phyloP scores from a whole-genome alignment of 2,797 vertebrate genomes.

The Enteromius trimaculatus region DNA sequence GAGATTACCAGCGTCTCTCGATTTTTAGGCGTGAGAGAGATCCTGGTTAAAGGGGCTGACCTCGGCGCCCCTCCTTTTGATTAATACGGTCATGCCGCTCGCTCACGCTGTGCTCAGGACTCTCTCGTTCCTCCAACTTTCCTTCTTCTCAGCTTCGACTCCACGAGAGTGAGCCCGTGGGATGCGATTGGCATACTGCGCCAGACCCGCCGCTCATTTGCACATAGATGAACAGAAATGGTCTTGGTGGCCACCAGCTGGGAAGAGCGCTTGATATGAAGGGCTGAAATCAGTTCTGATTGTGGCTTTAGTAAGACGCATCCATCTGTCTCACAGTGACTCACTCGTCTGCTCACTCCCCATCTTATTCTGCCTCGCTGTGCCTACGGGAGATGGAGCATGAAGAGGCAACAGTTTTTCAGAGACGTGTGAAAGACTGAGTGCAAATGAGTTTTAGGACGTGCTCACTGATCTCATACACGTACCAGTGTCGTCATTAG shows the following conservation, averaged over 20 bases:
- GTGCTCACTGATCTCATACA: constrained; percentile 5
- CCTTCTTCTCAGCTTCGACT: not conserved
- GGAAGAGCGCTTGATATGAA: constrained; percentile 23
- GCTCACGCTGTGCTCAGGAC: constrained; percentile 5
- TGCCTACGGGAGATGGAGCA: constrained; percentile 36
- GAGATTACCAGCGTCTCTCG: constrained; percentile 16
- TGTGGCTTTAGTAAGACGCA: constrained; percentile 39
- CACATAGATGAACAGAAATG: constrained; percentile 57
- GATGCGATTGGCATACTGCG: constrained; percentile 22
- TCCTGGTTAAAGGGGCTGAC: constrained; percentile 17
- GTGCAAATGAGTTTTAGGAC: constrained; percentile 26
- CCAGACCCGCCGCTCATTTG: constrained; percentile 46
- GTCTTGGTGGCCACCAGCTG: constrained; percentile 38
- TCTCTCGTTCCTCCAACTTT: not conserved
- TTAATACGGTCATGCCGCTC: constrained; percentile 37
- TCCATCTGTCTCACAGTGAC: constrained; percentile 18
- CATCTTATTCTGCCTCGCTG: constrained; percentile 18
- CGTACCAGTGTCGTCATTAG: not conserved
- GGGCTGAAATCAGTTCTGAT: constrained; percentile 42
- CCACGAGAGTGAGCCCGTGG: not conserved
- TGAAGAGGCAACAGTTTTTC: constrained; percentile 33
- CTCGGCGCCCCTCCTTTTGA: constrained; percentile 37
- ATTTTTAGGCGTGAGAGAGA: constrained; percentile 21
- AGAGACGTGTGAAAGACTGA: constrained; percentile 11
- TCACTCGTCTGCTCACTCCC: constrained; percentile 29